Percentiles rank a stretch among this genome's conserved stretches.
Conservation (phyloP, 2,797 vertebrate species). For the Varecia variegata region DNA sequence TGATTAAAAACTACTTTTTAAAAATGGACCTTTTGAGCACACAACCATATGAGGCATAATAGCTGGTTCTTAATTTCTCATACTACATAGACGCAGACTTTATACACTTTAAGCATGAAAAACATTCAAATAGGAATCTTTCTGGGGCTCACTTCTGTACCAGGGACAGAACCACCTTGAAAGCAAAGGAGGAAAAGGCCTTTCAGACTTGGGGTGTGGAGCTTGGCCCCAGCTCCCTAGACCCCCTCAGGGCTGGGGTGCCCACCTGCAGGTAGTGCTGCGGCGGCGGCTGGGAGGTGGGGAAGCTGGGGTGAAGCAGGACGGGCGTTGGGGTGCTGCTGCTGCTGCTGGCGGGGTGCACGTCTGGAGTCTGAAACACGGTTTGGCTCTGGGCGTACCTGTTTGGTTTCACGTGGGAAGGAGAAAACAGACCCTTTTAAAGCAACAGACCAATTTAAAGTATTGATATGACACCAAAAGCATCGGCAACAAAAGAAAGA, state of each 20-base stretch:
- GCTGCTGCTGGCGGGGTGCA: slow-evolving; percentile 82
- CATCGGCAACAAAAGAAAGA: not conserved
- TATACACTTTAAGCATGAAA: not conserved
- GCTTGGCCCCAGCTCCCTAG: not conserved
- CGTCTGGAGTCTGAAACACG: slow-evolving; percentile 81
- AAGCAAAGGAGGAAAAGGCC: not conserved
- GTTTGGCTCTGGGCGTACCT: slow-evolving; percentile 84
- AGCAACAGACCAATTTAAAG: too few relatives aligned
- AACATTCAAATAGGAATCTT: not conserved
- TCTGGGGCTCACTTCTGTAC: not conserved
- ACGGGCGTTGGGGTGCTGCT: slow-evolving; percentile 78
- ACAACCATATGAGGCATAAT: not conserved
- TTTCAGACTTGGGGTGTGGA: not conserved
- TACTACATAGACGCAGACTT: not conserved
- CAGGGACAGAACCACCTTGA: not conserved
- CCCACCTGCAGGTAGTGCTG: slow-evolving; percentile 86
- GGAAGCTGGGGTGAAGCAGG: slow-evolving; percentile 83
- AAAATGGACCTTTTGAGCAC: not conserved
- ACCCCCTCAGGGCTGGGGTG: not conserved
- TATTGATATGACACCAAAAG: not conserved
- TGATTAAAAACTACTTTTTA: not conserved
- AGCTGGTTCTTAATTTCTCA: not conserved
- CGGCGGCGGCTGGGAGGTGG: slow-evolving; percentile 78
- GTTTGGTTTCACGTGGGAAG: not conserved
- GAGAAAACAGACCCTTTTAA: slow-evolving; percentile 54